Evolutionary conservation across 2,113 vertebrate genomes (phyloP), one percentile per base, ranked within the genome.

Genomic region (Plestiodon gilberti): DNA sequence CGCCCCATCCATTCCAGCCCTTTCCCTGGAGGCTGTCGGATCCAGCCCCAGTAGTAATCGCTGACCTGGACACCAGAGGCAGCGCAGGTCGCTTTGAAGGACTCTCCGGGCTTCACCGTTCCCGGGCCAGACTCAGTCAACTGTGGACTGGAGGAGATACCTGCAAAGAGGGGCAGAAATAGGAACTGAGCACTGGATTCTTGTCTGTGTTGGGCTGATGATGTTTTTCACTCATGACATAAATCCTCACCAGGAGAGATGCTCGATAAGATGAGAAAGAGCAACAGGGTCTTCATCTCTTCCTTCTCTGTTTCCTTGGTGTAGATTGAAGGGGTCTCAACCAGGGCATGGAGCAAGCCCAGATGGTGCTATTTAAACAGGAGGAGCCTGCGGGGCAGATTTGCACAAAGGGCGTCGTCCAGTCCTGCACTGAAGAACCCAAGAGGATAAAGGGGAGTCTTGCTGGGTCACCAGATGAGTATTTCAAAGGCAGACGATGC

Each of bases 381-480:
- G 28, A 52, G 18, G 3, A 7, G 25, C 74, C 25, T 52, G 25
- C 8, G 8, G 25, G 23, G 40, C 40, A 76, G 67, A 15, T 69
- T 69, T 69, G 67, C 30, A 25, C 23, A 64, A 1, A 94, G 97
- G 1, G 96, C 96, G 95, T 69, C 79, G 97, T 7, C 55, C 13
- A 57, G 6, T 57, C 17, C 55, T 17, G 3, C 3, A 64, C 18
- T 93, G 95, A 6, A 95, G 96, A 15, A 96, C 97, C 83, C 89
- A 97, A n/a, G 90, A 97, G 23, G 96, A 96, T 35, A 1, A 97
- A 65, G 94, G 95, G 55, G 96, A 97, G 61, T 57, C 43, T 5
- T 48, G 43, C 8, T 8, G 8, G 4, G 8, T 48, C 43, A 48
- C 43, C 8, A 5, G 43, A 48, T 48, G 43, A 48, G 4, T 48